phyloP scores from a whole-genome alignment of 2,888 invertebrate genomes.

The Campaea margaritaria region DNA sequence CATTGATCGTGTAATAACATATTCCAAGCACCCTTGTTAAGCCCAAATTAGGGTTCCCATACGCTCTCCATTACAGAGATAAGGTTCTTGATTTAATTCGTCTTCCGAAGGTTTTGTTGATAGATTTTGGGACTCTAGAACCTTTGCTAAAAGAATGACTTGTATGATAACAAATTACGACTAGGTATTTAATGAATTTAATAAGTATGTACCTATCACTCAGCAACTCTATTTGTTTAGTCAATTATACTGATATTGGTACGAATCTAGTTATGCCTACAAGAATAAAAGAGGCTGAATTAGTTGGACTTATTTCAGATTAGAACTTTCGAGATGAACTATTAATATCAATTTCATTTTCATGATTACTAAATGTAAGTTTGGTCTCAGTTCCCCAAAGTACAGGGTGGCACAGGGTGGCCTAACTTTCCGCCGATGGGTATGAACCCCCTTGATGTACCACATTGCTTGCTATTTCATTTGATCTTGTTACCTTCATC shows the following conservation, averaged over 20 bases:
- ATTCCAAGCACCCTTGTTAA: constrained; percentile 81
- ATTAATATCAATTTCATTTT: too few relatives aligned
- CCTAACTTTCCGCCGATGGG: constrained; percentile 12
- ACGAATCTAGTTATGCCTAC: too few relatives aligned
- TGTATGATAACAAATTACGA: not conserved
- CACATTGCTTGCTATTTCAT: constrained; percentile 65
- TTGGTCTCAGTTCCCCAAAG: not conserved
- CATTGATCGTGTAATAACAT: constrained; percentile 75
- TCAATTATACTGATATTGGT: too few relatives aligned
- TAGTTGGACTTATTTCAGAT: too few relatives aligned
- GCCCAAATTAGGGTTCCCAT: constrained; percentile 50
- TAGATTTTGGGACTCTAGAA: constrained; percentile 4
- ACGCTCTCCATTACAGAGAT: constrained; percentile 47
- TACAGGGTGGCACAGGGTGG: too few relatives aligned
- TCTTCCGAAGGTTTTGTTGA: constrained; percentile 17
- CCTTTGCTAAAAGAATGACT: constrained; percentile 1
- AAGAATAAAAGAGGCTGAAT: too few relatives aligned
- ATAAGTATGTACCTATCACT: too few relatives aligned
- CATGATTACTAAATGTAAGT: not conserved
- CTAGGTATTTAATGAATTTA: too few relatives aligned
- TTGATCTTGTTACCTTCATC: constrained; percentile 78
- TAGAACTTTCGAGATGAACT: too few relatives aligned
- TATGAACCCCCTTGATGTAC: constrained; percentile 30
- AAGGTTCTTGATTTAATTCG: constrained; percentile 38
- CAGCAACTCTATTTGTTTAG: too few relatives aligned